phyloP scores from a whole-genome alignment of 2,888 invertebrate species.

The Strigamia transsilvanica region DNA sequence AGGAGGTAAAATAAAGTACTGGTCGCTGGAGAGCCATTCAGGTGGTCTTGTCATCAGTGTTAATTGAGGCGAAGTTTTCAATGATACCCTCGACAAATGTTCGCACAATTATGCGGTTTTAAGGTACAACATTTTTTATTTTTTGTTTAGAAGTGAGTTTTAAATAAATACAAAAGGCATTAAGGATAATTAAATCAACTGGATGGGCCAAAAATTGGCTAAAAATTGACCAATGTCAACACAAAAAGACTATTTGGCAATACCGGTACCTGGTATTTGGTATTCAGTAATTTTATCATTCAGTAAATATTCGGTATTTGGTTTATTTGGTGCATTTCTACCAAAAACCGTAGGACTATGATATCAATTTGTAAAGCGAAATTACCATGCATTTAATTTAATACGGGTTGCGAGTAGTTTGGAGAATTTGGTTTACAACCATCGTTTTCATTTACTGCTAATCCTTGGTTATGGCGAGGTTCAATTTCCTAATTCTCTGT shows the following conservation, averaged over 20 bases:
- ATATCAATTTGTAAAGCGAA: conserved; percentile 16
- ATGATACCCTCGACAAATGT: conserved; percentile 42
- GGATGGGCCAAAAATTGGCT: too few species aligned
- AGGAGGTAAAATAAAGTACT: conserved; percentile 40
- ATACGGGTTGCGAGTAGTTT: conserved; percentile 12
- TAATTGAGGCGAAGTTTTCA: conserved; percentile 44
- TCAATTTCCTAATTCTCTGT: conserved; percentile 50
- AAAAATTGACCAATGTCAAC: too few species aligned
- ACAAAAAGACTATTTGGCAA: neutral
- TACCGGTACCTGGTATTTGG: neutral
- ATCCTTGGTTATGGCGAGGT: conserved; percentile 43
- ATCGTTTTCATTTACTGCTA: conserved; percentile 40
- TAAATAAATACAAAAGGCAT: neutral
- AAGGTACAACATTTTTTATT: neutral
- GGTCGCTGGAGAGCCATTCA: conserved; percentile 44
- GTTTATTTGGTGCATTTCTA: too few species aligned
- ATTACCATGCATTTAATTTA: neutral
- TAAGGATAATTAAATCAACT: too few species aligned
- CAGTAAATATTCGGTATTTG: too few species aligned
- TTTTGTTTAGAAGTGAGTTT: neutral
- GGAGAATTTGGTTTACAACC: conserved; percentile 28
- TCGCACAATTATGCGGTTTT: neutral
- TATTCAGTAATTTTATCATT: too few species aligned
- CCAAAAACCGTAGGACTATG: neutral
- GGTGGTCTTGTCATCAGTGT: conserved; percentile 40